Base-by-base conservation (phyloP, 92 coral and sea anemone species). In the Metridium senile region DNA sequence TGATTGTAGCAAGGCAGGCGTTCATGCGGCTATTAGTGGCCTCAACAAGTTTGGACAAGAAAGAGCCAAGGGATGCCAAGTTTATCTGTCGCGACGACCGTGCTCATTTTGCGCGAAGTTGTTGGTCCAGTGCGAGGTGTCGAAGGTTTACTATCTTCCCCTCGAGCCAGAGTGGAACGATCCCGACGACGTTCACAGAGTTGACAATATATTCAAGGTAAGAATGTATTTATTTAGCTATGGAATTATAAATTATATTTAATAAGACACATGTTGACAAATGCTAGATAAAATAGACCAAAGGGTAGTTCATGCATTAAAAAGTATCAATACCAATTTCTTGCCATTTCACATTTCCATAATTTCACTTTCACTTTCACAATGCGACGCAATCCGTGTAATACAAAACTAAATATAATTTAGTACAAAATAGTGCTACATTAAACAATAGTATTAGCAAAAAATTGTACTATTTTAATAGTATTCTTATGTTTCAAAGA, bases 71-170 rank as follows among this genome's bases (percentile, higher is more conserved):
- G 85, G 80, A 16, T 78, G 88, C 33, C 74, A 62, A 18, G 90
- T 85, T 25, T 89, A 77, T 62, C 26, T 89, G 28, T 89, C 93
- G 17, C 79, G 93, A 9, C 71, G 87, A 53, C 93, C 93, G 13
- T 89, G 93, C 26, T 61, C 88, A n/a, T 82, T 71, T 45, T 89
- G 93, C 74, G 71, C 81, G 10, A 89, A 89, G 70, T 87, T 89
- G 10, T 78, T 86, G 8, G 80, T 83, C 16, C 87, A 85, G 59
- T 79, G 88, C 22, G 90, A 85, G 11, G 68, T 89, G 23, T 34
- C 61, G 11, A 61, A 70, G 62, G 87, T 89, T 26, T 75, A 52
- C 8, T 89, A 65, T 68, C 84, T 84, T 23, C 90, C 93, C 4
- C 81, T 64, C 27, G 90, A 89, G 65, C 90, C 93, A 22, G 90